These are phyloP conservation scores for Diabrotica undecimpunctata DNA, from an alignment of 1,140 invertebrate genomes.

Conservation along the genomic window DNA sequence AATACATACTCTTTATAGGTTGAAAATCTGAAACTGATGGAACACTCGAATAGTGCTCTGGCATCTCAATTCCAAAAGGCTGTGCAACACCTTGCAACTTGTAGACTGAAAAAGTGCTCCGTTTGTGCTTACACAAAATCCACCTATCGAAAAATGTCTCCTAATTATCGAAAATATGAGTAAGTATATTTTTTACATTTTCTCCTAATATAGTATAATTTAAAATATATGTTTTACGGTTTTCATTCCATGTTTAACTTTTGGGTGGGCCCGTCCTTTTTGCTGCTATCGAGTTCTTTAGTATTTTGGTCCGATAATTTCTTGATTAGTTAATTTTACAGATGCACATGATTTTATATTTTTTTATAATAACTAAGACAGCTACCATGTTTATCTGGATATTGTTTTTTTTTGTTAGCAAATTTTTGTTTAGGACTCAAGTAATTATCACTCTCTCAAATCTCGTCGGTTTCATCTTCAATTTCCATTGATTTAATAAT, in stretches of 20 bases:
- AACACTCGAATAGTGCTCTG: conserved; percentile 46
- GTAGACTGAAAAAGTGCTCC: conserved; percentile 56
- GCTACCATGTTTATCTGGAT: too few relatives aligned
- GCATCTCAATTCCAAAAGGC: conserved; percentile 54
- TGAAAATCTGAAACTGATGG: conserved; percentile 33
- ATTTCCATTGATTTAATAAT: too few relatives aligned
- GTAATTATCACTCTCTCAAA: too few relatives aligned
- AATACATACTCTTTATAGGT: conserved; percentile 16
- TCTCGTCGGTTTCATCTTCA: too few relatives aligned
- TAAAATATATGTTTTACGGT: not conserved
- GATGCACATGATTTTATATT: too few relatives aligned
- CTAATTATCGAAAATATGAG: conserved; percentile 48
- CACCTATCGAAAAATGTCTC: conserved; percentile 56
- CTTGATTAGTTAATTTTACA: too few relatives aligned
- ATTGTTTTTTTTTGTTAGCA: too few relatives aligned
- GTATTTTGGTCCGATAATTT: too few relatives aligned
- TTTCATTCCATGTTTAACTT: conserved; percentile 3
- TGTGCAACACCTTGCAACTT: conserved; percentile 52
- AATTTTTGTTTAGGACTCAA: too few relatives aligned
- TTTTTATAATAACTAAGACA: too few relatives aligned
- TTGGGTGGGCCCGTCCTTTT: too few relatives aligned
- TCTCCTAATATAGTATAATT: not conserved
- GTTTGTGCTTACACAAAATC: conserved; percentile 59
- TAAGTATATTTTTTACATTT: conserved; percentile 40
- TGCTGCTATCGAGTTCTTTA: too few relatives aligned